These are phyloP conservation scores for Rosalia funebris DNA, from an alignment of 2,888 invertebrate genomes.

Conservation along the genomic window DNA sequence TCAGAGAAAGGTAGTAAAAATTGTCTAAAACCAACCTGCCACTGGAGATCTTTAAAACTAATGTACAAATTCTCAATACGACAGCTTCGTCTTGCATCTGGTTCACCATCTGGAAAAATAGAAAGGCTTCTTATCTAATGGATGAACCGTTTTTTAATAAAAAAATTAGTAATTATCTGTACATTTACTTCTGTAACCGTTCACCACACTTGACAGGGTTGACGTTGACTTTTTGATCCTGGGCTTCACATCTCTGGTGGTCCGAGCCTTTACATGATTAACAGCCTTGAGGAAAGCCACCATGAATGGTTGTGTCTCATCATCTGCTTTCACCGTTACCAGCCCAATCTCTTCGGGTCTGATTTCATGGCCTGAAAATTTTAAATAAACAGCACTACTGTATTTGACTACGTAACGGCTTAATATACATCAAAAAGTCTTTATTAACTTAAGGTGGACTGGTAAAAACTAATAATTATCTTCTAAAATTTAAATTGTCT, in stretches of 20 bases:
- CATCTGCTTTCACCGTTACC: conserved; percentile 78
- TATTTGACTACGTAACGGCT: too few relatives aligned
- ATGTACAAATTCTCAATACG: conserved; percentile 92
- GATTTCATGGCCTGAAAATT: conserved; percentile 76
- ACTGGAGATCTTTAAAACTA: conserved; percentile 88
- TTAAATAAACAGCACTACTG: too few relatives aligned
- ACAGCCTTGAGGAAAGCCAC: conserved; percentile 85
- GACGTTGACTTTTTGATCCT: conserved; percentile 65
- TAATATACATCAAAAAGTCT: too few relatives aligned
- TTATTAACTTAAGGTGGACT: too few relatives aligned
- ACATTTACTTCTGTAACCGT: conserved; percentile 33
- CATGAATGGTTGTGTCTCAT: conserved; percentile 91
- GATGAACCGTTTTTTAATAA: too few relatives aligned
- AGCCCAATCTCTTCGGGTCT: conserved; percentile 87
- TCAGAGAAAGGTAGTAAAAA: too few relatives aligned
- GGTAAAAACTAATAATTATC: too few relatives aligned
- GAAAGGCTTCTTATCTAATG: too few relatives aligned
- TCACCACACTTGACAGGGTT: conserved; percentile 17
- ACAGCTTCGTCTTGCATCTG: conserved; percentile 72
- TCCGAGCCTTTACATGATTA: conserved; percentile 66
- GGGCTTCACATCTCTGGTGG: conserved; percentile 70
- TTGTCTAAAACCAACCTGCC: conserved; percentile 84
- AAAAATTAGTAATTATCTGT: too few relatives aligned
- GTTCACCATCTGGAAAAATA: conserved; percentile 47
- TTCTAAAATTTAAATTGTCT: too few relatives aligned